A percentile compares a stretch with the other conserved stretches of the same genome.
Conservation (phyloP, 2,113 vertebrate genomes). For the Pimephales promelas region DNA sequence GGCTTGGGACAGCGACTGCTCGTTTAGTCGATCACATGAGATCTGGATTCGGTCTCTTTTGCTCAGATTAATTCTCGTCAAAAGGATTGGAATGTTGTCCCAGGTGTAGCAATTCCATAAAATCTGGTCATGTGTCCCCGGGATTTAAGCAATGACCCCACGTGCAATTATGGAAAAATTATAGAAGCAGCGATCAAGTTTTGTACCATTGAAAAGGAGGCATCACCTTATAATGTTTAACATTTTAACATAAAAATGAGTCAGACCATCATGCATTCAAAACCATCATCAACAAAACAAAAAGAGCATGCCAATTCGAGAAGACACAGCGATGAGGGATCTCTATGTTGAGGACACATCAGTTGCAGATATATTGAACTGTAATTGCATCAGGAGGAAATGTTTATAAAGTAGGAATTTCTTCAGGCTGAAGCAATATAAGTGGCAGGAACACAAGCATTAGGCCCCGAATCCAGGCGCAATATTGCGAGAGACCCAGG, state of each 20-base stretch:
- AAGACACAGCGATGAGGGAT: constrained; percentile 11
- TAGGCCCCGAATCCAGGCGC: constrained; percentile 85
- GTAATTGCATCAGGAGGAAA: constrained; percentile 49
- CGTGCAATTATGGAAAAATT: neutral
- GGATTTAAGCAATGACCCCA: neutral
- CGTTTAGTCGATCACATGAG: constrained; percentile 61
- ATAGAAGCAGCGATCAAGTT: neutral
- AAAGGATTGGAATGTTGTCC: neutral
- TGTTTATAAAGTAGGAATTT: constrained; percentile 55
- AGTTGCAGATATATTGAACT: constrained; percentile 34
- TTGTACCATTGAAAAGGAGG: neutral
- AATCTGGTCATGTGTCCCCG: neutral
- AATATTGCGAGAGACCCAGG: constrained; percentile 92
- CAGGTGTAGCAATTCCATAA: neutral
- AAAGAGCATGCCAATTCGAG: constrained; percentile 16
- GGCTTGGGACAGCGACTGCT: constrained; percentile 68
- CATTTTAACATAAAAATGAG: constrained; percentile 8
- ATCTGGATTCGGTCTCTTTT: constrained; percentile 68
- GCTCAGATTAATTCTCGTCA: constrained; percentile 47
- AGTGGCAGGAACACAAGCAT: constrained; percentile 80
- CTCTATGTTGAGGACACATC: constrained; percentile 5
- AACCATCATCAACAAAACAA: neutral
- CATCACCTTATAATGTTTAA: neutral
- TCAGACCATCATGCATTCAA: constrained; percentile 6
- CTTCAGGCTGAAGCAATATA: constrained; percentile 77